Evolutionary conservation across 2,888 invertebrate genomes (phyloP), one percentile per base, ranked within the genome.

Genomic region (Escarpia spicata): DNA sequence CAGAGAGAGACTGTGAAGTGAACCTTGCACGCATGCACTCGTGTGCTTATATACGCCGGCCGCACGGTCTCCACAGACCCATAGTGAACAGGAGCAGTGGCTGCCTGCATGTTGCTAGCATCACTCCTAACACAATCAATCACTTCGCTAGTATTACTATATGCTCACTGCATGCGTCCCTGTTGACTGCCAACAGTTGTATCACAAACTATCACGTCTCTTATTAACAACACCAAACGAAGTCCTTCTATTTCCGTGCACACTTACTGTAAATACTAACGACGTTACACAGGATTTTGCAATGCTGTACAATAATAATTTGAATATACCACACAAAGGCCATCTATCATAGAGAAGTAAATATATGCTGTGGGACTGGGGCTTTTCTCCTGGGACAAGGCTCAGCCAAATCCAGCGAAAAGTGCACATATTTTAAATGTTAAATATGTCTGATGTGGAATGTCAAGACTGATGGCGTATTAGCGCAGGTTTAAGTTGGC

Each of bases 101-200:
- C n/a, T 26, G 19, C 3, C 75, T 26, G 75, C 75, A 3, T 75
- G 75, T 75, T 26, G 75, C 75, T 75, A 26, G 75, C 75, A 75
- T 75, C n/a, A 26, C 75, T 75, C 75, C 75, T 75, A 9, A 75
- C 75, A 75, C 26, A 75, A 75, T 75, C 75, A 75, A 75, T 75
- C 75, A 75, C 75, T 75, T 75, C 75, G 3, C 75, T 75, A 75
- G 75, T 75, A 75, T 75, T 75, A 75, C 75, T 75, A 75, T 75
- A 75, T 75, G 75, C 26, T 75, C 75, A n/a, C 26, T 52, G 52
- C 52, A 52, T 9, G 52, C 12, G 8, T 52, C 52, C 52, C 52
- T 12, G 52, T 15, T 52, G 52, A 15, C 52, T 15, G 37, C 15
- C 15, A 75, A 26, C 15, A 6, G 75, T n/a, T 26, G 75, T 26